Conservation (phyloP, 2,113 vertebrate genomes). For the Ceyx margarethae region DNA sequence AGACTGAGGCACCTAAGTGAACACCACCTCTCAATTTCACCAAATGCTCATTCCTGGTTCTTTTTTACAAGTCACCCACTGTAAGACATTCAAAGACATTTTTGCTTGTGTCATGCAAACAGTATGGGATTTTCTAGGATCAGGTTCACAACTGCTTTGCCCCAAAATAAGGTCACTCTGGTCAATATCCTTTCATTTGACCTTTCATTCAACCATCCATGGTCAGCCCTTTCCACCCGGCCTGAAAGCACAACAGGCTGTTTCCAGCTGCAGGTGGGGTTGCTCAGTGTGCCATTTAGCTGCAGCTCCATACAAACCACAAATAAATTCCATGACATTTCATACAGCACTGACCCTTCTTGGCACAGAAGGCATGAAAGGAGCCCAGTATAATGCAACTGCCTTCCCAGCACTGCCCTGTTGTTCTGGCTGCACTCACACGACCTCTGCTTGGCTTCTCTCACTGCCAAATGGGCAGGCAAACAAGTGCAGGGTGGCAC, state of each 20-base stretch:
- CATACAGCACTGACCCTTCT: neutral
- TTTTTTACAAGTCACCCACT: neutral
- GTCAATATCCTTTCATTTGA: neutral
- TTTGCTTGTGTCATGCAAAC: neutral
- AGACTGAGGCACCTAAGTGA: neutral
- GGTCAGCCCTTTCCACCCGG: neutral
- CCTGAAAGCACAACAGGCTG: neutral
- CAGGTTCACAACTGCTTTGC: neutral
- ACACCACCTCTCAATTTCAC: neutral
- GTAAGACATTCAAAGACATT: neutral
- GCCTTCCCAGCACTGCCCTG: accelerated
- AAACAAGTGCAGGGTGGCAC: neutral
- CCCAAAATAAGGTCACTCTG: neutral
- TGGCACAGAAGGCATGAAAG: constrained; percentile 17
- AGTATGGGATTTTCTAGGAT: neutral
- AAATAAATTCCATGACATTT: neutral
- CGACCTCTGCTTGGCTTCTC: constrained; percentile 16
- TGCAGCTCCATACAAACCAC: neutral
- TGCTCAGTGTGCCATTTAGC: neutral
- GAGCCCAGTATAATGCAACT: neutral
- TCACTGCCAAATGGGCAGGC: neutral
- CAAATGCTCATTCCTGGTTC: neutral
- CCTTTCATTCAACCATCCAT: neutral
- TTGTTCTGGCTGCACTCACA: neutral
- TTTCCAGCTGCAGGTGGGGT: neutral